phyloP scores from a whole-genome alignment of 2,113 vertebrate species.

The Seriola dumerili region DNA sequence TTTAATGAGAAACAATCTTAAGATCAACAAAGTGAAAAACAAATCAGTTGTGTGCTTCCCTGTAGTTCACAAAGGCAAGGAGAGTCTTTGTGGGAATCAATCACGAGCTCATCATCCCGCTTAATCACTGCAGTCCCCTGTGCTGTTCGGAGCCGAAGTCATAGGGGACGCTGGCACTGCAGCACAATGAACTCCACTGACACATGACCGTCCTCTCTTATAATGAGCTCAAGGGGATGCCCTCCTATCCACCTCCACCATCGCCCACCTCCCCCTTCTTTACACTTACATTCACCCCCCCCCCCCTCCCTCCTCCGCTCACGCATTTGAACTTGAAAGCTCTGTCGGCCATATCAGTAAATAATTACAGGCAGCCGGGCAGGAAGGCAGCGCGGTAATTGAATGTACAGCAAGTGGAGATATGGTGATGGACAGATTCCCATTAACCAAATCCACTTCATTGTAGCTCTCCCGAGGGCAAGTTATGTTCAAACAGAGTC shows the following conservation, averaged over 20 bases:
- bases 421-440: slow-evolving; percentile 76
- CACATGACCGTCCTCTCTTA: slow-evolving; percentile 59
- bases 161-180: background rate
- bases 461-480: slow-evolving; percentile 60
- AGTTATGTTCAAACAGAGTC: slow-evolving; percentile 68
- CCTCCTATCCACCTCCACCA: background rate
- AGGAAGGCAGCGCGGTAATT: slow-evolving; percentile 70
- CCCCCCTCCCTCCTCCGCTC: background rate
- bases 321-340: slow-evolving; percentile 70
- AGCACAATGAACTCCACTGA: slow-evolving; percentile 51
- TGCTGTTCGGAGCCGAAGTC: slow-evolving; percentile 9
- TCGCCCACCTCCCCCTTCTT: background rate
- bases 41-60: background rate
- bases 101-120: background rate
- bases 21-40: slow-evolving; percentile 13
- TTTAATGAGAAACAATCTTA: background rate
- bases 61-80: background rate
- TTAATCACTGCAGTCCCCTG: slow-evolving; percentile 22
- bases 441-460: slow-evolving; percentile 77
- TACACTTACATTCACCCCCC: too few species aligned
- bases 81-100: slow-evolving; percentile 7
- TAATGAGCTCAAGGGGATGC: slow-evolving; percentile 51
- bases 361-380: slow-evolving; percentile 75
- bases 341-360: slow-evolving; percentile 72
- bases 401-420: slow-evolving; percentile 72